Evolutionary conservation across 2,888 invertebrate species (phyloP).

Genomic region (Coleophora deauratella): DNA sequence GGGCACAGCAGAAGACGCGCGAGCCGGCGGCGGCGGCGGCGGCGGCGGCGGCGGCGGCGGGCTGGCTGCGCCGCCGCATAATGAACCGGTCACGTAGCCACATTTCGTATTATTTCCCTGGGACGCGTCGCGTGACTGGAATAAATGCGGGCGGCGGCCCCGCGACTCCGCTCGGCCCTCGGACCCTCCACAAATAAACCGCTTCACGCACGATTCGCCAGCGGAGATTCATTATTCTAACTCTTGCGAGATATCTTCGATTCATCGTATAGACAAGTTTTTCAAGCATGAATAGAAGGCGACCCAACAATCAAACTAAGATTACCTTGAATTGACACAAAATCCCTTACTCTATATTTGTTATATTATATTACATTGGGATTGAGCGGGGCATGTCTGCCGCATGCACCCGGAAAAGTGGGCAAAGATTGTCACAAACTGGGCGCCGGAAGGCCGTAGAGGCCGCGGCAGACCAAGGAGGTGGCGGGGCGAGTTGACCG

Average conservation of each 20-base stretch:
- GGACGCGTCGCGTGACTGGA: constrained; percentile 71
- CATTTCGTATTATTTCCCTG: constrained; percentile 75
- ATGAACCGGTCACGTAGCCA: constrained; percentile 73
- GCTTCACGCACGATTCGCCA: constrained; percentile 70
- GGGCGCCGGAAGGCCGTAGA: too few relatives aligned
- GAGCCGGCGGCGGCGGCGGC: constrained; percentile 13
- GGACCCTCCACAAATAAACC: constrained; percentile 72
- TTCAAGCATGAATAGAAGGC: not conserved
- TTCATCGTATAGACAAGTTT: constrained; percentile 36
- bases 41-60: constrained; percentile 42
- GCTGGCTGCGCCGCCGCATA: constrained; percentile 58
- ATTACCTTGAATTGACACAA: too few relatives aligned
- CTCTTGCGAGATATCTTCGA: constrained; percentile 43
- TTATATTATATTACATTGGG: too few relatives aligned
- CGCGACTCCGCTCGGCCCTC: constrained; percentile 42
- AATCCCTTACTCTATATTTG: too few relatives aligned
- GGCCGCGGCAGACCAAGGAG: too few relatives aligned
- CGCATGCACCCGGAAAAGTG: too few relatives aligned
- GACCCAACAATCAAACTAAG: not conserved
- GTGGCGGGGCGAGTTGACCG: too few relatives aligned
- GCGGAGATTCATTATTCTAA: constrained; percentile 71
- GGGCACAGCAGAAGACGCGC: constrained; percentile 3
- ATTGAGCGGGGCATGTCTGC: too few relatives aligned
- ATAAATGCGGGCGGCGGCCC: constrained; percentile 50
- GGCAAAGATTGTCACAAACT: too few relatives aligned